Conservation (phyloP, 2,888 invertebrate genomes). For the Epinotia brunnichana region DNA sequence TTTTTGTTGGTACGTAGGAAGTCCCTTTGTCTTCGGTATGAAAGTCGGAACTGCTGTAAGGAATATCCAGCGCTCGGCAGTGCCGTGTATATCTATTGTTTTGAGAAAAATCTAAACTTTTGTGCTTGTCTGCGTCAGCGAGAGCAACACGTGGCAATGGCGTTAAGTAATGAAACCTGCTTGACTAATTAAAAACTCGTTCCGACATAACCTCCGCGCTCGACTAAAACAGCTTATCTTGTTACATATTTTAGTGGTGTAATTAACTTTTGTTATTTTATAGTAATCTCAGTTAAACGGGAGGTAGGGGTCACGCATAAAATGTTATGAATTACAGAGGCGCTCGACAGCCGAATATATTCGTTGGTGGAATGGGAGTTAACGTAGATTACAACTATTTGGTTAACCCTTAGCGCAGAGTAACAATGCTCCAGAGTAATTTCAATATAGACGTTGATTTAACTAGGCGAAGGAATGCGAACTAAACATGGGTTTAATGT, state of each 20-base stretch:
- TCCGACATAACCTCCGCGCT: slow-evolving; percentile 63
- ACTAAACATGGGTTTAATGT: background rate
- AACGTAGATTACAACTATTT: slow-evolving; percentile 60
- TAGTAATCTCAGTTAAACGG: slow-evolving; percentile 60
- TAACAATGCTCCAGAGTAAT: slow-evolving; percentile 57
- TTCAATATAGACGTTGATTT: slow-evolving; percentile 57
- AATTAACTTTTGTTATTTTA: slow-evolving; percentile 60
- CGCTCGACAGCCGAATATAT: slow-evolving; percentile 58
- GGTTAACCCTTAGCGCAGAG: slow-evolving; percentile 56
- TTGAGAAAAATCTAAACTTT: slow-evolving; percentile 76
- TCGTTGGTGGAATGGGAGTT: slow-evolving; percentile 59
- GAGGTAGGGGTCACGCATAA: slow-evolving; percentile 61
- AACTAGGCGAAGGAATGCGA: slow-evolving; percentile 50
- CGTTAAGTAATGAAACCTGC: slow-evolving; percentile 75
- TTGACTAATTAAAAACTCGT: slow-evolving; percentile 69
- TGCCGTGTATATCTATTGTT: slow-evolving; percentile 74
- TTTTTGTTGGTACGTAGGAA: slow-evolving; percentile 81
- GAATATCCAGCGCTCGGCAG: slow-evolving; percentile 68
- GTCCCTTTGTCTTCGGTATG: slow-evolving; percentile 79
- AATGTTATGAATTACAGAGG: slow-evolving; percentile 64
- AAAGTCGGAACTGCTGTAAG: slow-evolving; percentile 81
- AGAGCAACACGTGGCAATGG: slow-evolving; percentile 73
- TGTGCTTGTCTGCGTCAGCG: slow-evolving; percentile 58
- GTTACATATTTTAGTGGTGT: slow-evolving; percentile 57
- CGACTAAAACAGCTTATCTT: slow-evolving; percentile 62